Base-by-base conservation (phyloP, 2,888 invertebrate species). In the Troides helena region DNA sequence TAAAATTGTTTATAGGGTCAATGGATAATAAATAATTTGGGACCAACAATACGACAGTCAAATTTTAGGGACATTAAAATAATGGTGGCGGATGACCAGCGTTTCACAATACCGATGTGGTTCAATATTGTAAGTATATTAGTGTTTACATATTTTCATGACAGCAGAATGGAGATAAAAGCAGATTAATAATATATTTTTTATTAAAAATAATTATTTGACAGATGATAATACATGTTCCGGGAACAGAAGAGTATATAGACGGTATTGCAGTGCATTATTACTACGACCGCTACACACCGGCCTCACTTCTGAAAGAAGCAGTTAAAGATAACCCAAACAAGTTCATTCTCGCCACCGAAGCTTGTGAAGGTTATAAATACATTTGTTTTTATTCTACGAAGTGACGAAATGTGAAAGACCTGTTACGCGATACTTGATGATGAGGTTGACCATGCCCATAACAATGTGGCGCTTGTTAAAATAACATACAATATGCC, bases 251-350 rank as follows among this genome's bases (percentile, higher is more conserved):
- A 12, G 72, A 93, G 3, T 95, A 94, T 76, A 85, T 96, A 0
- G 94, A 95, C 73, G 97, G 97, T 0, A 91, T 96, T 39, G 96
- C 94, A 0, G 88, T 97, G 0, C 98, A 98, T 82, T 97, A 95
- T 95, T 98, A 98, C 83, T 83, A 84, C 74, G 95, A 97, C 82
- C 76, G 81, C 8, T 70, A 94, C 2, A 80, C 93, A 14, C 90
- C 95, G 0, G 80, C 94, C 0, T 75, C 76, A 0, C 79, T 94
- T 4, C 84, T 97, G 36, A 90, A 93, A 50, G 72, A 80, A 14
- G 94, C 95, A 0, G 94, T 94, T 77, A 72, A 89, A 0, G 76
- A 81, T 17, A 92, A 93, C 80, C 95, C 95, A 0, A 88, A 95
- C 68, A 95, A 95, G 79, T 94, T 96, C 74, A 83, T 97, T 23